phyloP scores from a whole-genome alignment of 2,113 vertebrate genomes.

The Craseonycteris thonglongyai region DNA sequence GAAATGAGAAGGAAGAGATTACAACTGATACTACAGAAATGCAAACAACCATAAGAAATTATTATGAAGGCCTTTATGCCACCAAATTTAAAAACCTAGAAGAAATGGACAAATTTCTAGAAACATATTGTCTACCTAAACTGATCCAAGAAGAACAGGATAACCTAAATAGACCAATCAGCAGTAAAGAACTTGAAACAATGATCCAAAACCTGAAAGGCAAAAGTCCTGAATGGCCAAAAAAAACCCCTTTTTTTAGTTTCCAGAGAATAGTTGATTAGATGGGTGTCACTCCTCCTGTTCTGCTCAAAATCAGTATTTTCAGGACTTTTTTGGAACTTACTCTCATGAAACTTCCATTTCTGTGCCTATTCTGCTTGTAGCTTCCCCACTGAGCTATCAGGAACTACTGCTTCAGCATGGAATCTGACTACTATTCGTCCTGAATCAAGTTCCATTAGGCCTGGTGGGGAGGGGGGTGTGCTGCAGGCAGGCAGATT shows the following conservation, averaged over 20 bases:
- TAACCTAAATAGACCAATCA: too few species aligned
- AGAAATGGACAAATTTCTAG: too few species aligned
- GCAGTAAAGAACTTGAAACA: too few species aligned
- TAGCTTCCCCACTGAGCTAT: neutral
- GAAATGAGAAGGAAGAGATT: too few species aligned
- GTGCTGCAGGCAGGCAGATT: neutral
- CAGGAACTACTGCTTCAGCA: neutral
- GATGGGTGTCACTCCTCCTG: neutral
- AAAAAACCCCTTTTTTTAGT: neutral
- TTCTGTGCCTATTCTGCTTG: neutral
- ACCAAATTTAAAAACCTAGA: too few species aligned
- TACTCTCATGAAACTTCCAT: neutral
- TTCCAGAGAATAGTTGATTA: neutral
- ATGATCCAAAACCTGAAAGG: too few species aligned
- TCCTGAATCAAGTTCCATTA: neutral
- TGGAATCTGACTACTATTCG: neutral
- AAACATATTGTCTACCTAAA: too few species aligned
- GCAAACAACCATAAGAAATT: too few species aligned
- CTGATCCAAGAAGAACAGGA: too few species aligned
- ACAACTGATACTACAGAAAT: too few species aligned
- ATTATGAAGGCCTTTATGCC: too few species aligned
- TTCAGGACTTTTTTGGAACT: neutral
- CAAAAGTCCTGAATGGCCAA: too few species aligned
- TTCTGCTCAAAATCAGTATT: neutral
- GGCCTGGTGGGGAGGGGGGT: neutral